Conservation (phyloP, 2,888 invertebrate genomes). For the Syritta pipiens region DNA sequence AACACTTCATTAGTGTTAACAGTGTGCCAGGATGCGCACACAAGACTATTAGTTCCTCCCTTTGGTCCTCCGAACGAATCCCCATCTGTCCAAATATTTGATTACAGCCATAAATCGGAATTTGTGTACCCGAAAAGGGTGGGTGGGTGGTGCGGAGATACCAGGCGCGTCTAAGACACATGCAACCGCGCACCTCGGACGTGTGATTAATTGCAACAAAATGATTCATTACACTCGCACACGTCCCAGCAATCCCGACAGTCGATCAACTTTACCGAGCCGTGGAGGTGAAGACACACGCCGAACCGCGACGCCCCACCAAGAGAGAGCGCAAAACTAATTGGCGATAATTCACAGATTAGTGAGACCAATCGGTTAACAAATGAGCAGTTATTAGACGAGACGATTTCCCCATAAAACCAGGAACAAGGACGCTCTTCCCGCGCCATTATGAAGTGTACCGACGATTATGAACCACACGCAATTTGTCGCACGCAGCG, state of each 20-base stretch:
- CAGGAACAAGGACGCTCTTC: slow-evolving; percentile 5
- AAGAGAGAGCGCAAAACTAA: slow-evolving; percentile 46
- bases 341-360: slow-evolving; percentile 67
- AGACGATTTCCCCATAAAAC: slow-evolving; percentile 51
- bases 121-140: too few relatives aligned
- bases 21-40: slow-evolving; percentile 29
- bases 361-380: slow-evolving; percentile 66
- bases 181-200: not conserved
- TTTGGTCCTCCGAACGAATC: slow-evolving; percentile 26
- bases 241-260: slow-evolving; percentile 51
- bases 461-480: slow-evolving; percentile 40
- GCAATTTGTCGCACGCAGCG: slow-evolving; percentile 16
- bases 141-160: too few relatives aligned
- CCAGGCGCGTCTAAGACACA: slow-evolving; percentile 15
- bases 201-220: slow-evolving; percentile 60
- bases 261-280: slow-evolving; percentile 58
- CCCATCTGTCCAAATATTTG: slow-evolving; percentile 68
- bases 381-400: slow-evolving; percentile 62
- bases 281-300: slow-evolving; percentile 41
- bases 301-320: not conserved
- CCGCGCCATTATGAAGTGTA: slow-evolving; percentile 36
- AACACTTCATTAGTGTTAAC: slow-evolving; percentile 66
- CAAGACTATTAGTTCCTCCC: slow-evolving; percentile 31
- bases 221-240: slow-evolving; percentile 62
- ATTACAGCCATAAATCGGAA: slow-evolving; percentile 64